Evolutionary conservation across 2,888 invertebrate genomes (phyloP).

Genomic region (Peribatodes rhomboidaria): DNA sequence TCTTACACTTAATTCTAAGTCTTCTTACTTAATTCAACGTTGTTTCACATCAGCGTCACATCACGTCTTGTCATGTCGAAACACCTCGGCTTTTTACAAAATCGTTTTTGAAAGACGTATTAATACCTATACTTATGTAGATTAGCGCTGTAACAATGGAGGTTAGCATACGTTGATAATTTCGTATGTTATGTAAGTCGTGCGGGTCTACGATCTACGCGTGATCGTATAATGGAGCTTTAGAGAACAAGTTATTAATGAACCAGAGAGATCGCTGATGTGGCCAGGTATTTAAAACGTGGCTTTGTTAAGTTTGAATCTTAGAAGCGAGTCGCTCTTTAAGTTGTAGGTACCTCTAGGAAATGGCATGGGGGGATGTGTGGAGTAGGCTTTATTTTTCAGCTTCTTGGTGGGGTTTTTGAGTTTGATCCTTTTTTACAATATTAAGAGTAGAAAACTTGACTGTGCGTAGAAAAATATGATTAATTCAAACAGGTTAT

Average conservation of each 20-base stretch:
- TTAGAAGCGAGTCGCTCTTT: too few relatives aligned
- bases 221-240: conserved; percentile 74
- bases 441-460: too few relatives aligned
- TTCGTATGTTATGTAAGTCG: conserved; percentile 66
- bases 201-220: conserved; percentile 70
- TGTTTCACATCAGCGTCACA: conserved; percentile 22
- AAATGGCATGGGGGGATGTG: too few relatives aligned
- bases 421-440: too few relatives aligned
- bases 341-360: too few relatives aligned
- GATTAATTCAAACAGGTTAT: too few relatives aligned
- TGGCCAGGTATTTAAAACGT: conserved; percentile 23
- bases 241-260: conserved; percentile 77
- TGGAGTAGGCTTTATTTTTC: too few relatives aligned
- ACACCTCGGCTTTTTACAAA: conserved; percentile 77
- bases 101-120: conserved; percentile 81
- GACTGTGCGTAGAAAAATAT: too few relatives aligned
- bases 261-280: conserved; percentile 66
- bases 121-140: conserved; percentile 86
- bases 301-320: too few relatives aligned
- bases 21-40: background rate
- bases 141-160: conserved; percentile 81
- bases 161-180: conserved; percentile 81
- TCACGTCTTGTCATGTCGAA: conserved; percentile 67
- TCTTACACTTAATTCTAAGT: too few relatives aligned
- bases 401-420: too few relatives aligned